Conservation (phyloP, 2,888 invertebrate species). For the Drosophila basisetae region DNA sequence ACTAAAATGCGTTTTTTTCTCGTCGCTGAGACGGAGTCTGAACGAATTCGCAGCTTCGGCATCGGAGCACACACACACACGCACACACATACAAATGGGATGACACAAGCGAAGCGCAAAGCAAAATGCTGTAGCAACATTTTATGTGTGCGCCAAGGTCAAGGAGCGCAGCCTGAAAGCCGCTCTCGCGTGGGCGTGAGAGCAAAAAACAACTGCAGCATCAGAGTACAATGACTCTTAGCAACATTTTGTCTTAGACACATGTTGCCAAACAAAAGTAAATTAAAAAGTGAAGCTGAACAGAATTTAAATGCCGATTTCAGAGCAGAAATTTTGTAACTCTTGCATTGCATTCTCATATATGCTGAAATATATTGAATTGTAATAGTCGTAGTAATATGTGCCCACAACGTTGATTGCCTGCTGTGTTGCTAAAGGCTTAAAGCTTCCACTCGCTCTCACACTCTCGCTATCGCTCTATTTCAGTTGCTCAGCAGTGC, state of each 20-base stretch:
- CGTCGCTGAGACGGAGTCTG: slow-evolving; percentile 32
- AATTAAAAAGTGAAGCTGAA: not conserved
- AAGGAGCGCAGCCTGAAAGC: slow-evolving; percentile 63
- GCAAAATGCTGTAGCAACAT: slow-evolving; percentile 51
- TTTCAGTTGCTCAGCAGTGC: slow-evolving; percentile 33
- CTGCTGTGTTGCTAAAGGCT: slow-evolving; percentile 29
- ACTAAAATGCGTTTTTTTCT: slow-evolving; percentile 61
- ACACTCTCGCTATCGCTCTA: not conserved
- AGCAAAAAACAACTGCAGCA: slow-evolving; percentile 40
- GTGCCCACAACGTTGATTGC: not conserved
- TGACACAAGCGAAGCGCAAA: slow-evolving; percentile 31
- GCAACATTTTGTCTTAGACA: slow-evolving; percentile 33
- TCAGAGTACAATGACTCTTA: slow-evolving; percentile 22
- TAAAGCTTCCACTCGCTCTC: not conserved
- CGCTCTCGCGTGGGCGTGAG: slow-evolving; percentile 52
- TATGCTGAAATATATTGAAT: not conserved
- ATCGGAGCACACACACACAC: slow-evolving; percentile 16
- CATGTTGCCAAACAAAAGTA: slow-evolving; percentile 39
- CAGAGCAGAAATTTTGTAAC: not conserved
- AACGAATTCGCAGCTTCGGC: slow-evolving; percentile 41
- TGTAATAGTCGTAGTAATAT: not conserved
- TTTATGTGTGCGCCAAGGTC: slow-evolving; percentile 71
- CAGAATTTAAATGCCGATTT: not conserved
- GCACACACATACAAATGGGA: slow-evolving; percentile 4
- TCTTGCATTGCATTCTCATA: not conserved